Base-by-base conservation (phyloP, 2,888 invertebrate genomes). In the Caenorhabditis parvicauda region DNA sequence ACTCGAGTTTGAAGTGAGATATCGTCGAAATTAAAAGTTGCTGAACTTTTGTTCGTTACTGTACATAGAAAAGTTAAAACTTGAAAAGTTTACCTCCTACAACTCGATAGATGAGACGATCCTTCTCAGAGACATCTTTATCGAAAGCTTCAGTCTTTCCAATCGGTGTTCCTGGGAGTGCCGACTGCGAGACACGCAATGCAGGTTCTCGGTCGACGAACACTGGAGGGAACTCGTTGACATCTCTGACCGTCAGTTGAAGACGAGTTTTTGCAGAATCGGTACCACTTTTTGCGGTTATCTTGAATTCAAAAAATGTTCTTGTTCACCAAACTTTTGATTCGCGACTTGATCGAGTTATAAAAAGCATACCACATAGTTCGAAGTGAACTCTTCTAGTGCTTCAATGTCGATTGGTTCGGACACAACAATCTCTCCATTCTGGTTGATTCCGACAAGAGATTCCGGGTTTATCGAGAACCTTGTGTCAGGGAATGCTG, bases 221-320 rank as follows among this genome's bases (percentile, higher is more conserved):
- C 43, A 58, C 53, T 1, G 79, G 79, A 17, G 48, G 29, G 54
- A 68, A 74, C 47, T 78, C 79, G 56, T 79, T 72, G 24, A 68
- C 76, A 37, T 80, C 76, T n/a, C 65, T 56, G 21, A 77, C 59
- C 21, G 76, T 73, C 17, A 77, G 50, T 47, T 70, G 64, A 1
- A 79, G 43, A 9, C 63, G 62, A 5, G 71, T 54, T 3, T 60
- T 51, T 1, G 73, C 58, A 9, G 46, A 43, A 32, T 67, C 62
- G 0, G 51, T 28, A 12, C 58, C 55, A 24, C 42, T 54, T 7
- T 44, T 47, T 1, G 41, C 61, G 21, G 55, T 55, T 12, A 60
- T 37, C 43, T 59, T 25, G 37, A 19, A 32, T 28, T 5, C 5
- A 6, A 46, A 7, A 9, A 47, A 47, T 12, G 14, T 32, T 47